phyloP scores from a whole-genome alignment of 2,113 vertebrate genomes.

The Sinocyclocheilus anshuiensis region DNA sequence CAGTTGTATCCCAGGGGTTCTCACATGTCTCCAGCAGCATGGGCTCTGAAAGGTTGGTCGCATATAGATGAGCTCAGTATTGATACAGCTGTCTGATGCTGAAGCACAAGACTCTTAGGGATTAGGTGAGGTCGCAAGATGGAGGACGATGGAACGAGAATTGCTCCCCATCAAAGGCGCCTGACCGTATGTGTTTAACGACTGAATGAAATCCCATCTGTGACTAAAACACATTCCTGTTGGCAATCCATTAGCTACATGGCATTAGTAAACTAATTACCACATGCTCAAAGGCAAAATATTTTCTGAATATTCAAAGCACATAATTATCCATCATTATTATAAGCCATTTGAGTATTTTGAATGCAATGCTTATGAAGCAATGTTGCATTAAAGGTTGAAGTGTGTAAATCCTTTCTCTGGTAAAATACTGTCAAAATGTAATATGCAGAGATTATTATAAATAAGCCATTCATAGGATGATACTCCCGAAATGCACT shows the following conservation, averaged over 20 bases:
- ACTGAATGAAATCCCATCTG: conserved; percentile 18
- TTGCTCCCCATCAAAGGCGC: neutral
- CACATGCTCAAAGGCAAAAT: conserved; percentile 21
- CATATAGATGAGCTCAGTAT: conserved; percentile 42
- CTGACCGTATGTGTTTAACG: neutral
- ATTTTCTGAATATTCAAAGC: conserved; percentile 27
- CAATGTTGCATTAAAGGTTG: neutral
- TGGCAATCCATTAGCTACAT: conserved; percentile 27
- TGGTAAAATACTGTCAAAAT: neutral
- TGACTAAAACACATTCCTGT: conserved; percentile 34
- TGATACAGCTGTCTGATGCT: conserved; percentile 33
- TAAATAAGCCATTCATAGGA: neutral
- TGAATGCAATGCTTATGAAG: neutral
- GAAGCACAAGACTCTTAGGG: conserved; percentile 5
- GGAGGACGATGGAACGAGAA: neutral
- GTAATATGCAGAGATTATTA: neutral
- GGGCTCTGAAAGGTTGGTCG: conserved; percentile 11
- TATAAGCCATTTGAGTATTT: neutral
- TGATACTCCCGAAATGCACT: neutral
- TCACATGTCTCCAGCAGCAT: conserved; percentile 9
- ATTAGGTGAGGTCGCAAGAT: conserved; percentile 29
- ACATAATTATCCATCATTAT: conserved; percentile 17
- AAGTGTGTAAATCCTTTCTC: neutral
- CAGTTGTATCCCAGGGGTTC: conserved; percentile 2
- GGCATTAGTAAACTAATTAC: conserved; percentile 40